These are phyloP conservation scores for Melinopterus prodromus DNA, from an alignment of 2,888 invertebrate species.

Conservation along the genomic window DNA sequence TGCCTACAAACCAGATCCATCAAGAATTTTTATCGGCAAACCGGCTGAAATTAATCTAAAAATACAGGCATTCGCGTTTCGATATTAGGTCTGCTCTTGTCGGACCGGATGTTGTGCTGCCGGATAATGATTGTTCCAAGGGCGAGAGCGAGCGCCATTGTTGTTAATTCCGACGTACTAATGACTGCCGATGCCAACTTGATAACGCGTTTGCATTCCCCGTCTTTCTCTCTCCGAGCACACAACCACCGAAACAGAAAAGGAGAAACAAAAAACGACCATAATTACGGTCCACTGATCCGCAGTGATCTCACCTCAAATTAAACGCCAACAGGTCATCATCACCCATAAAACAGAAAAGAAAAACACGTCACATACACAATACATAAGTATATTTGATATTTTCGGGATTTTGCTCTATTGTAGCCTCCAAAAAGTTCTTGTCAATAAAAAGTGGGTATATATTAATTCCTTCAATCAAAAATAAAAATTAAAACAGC, in stretches of 20 bases:
- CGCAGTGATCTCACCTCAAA: background rate
- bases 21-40: background rate
- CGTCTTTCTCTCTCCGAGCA: background rate
- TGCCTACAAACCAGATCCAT: background rate
- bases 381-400: too few relatives aligned
- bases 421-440: too few relatives aligned
- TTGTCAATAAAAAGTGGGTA: too few relatives aligned
- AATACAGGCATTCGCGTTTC: background rate
- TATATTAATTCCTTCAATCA: too few relatives aligned
- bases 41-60: background rate
- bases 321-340: background rate
- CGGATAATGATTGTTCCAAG: slow-evolving; percentile 4
- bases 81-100: background rate
- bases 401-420: too few relatives aligned
- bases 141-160: background rate
- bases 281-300: slow-evolving; percentile 4
- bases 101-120: background rate
- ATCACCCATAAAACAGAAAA: background rate
- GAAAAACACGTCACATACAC: background rate
- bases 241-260: background rate
- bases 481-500: too few relatives aligned
- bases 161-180: slow-evolving; percentile 4
- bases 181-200: background rate
- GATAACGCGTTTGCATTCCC: background rate
- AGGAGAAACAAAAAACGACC: background rate